Base-by-base conservation (phyloP, 2,113 vertebrate species). In the Rhinopithecus roxellana region DNA sequence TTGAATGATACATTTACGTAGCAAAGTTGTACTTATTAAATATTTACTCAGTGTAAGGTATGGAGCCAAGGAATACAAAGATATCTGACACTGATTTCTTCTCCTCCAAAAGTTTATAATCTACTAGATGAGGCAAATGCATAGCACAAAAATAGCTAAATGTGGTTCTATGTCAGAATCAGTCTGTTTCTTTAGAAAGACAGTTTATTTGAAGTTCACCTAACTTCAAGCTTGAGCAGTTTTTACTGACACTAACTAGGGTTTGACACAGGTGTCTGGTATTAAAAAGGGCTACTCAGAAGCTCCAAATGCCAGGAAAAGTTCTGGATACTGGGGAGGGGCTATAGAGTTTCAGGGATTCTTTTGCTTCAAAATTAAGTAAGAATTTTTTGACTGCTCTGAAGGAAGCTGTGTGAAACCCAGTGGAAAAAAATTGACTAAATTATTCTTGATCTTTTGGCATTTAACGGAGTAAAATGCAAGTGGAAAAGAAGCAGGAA, bases 211-310 rank as follows among this genome's bases (percentile, higher is more conserved):
- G 7, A 74, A 78, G 20, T 86, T 94, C 78, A 69, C 45, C 64
- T 80, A 80, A 79, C 84, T 94, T n/a, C 52, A 35, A 48, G 43
- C 85, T 90, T 72, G 20, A 91, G 69, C 64, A 18, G 32, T 64
- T 91, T 89, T 82, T 57, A 35, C 78, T 85, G 59, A 93, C 85
- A 82, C 85, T 57, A 82, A 23, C 78, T 70, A 89, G 81, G 85
- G 43, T 48, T 92, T 52, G 82, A 32, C 78, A 78, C 57, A 64
- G 13, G 57, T 35, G n/a, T 52, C 93, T 75, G 40, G 8, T 38
- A 67, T 23, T 70, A 72, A 88, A 94, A 94, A 79, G 40, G 59
- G 48, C 52, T 77, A 30, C 35, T 80, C 23, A 48, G 82, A 75
- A 55, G 32, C 32, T 69, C 40, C 55, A 61, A 70, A 74, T n/a